Base-by-base conservation (phyloP, 2,113 vertebrate species). In the Fulica atra region DNA sequence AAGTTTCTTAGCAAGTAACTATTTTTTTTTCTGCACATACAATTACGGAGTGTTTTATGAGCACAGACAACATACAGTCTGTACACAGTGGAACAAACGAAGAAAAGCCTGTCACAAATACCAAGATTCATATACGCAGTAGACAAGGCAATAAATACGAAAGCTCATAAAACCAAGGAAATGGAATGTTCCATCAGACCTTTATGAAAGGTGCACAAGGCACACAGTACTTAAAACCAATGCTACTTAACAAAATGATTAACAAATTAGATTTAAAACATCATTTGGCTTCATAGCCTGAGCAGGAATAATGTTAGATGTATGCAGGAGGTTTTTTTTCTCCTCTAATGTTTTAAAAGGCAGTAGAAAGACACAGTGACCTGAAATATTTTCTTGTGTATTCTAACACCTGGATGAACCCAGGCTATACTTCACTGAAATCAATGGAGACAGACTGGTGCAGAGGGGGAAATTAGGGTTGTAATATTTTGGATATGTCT, bases 111-210 rank as follows among this genome's bases (percentile, higher is more conserved):
- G 48, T 84, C 77, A 91, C 48, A 92, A 83, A 83, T 77, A 81
- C 44, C 63, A 50, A 89, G 84, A 93, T 79, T 92, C 69, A 80
- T 85, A 81, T 38, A 42, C 59, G 51, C 46, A 33, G 79, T 79
- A 90, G 86, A 88, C 70, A 93, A 63, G 74, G 79, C 86, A 92
- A 81, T 93, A 97, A 95, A 95, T 92, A 90, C n/a, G 60, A 63
- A 94, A 78, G 38, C 54, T 86, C 88, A 86, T 95, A 94, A 96
- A 96, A 73, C 20, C 71, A 63, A 77, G 29, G 42, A 88, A 92
- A 63, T 21, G 14, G 76, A 88, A 83, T 68, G 50, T 84, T 92
- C 64, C 15, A 2, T 66, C 65, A 65, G 59, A 28, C 13, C 18
- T 70, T 61, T 68, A 68, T 63, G 71, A 78, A 79, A 57, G 23